Base-by-base conservation (phyloP, 1,140 invertebrate species). In the Acyrthosiphon pisum region DNA sequence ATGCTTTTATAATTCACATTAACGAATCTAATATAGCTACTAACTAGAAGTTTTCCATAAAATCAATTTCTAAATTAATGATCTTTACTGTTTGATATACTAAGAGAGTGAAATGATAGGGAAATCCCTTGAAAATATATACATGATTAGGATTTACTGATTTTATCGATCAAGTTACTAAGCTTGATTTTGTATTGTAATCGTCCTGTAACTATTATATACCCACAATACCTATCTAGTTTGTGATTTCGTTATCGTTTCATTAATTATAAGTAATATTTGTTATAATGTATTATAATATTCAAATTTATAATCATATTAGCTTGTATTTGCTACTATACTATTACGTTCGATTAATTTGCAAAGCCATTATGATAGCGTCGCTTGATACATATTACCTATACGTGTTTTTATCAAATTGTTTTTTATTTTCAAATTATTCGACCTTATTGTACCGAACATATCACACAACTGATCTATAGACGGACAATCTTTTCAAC, bases 241-340 rank as follows among this genome's bases (percentile, higher is more conserved):
- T 89, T 89, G 35, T 89, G 53, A 89, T 89, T 56, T 89, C 22
- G 50, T 89, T 89, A 89, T 89, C 88, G 23, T 53, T 53, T 89
- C 50, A 9, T 89, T 89, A 89, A 56, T 56, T 89, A 89, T 89
- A 41, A 89, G 30, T 86, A 48, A 86, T 86, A 86, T n/a, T 30
- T 86, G 41, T 26, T 84, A 26, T 41, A 41, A 84, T 8, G 48
- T 53, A 37, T 56, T 53, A 89, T 50, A 89, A 88, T 50, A 88
- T 88, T 88, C 86, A 88, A 89, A 89, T 89, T 50, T 89, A 89
- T 89, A 89, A 87, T 87, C 86, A 30, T 87, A 87, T 87, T 89
- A 89, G 35, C 9, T 89, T 22, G 88, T 56, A 56, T 89, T 89
- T 89, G n/a, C 35, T 89, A 56, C 35, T 23, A 41, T 41, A 89